Evolutionary conservation across 2,797 vertebrate genomes (phyloP).

Genomic region (Malacoraja senta): DNA sequence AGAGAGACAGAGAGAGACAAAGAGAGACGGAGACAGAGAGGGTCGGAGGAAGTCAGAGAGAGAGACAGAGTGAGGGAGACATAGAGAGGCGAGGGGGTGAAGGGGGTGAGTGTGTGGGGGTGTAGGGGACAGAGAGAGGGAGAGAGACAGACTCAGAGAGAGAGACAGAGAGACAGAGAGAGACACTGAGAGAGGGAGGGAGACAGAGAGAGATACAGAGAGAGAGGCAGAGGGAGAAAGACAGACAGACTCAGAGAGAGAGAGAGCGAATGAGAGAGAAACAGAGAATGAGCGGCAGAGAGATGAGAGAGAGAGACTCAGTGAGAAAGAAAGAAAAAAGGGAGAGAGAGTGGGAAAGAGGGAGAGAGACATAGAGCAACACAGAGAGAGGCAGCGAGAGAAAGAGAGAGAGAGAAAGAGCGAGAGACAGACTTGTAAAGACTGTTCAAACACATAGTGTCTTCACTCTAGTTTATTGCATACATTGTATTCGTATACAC

Average conservation of each 20-base stretch:
- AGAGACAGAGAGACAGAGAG: background rate
- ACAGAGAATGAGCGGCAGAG: background rate
- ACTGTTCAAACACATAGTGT: too few species aligned
- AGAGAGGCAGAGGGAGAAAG: too few species aligned
- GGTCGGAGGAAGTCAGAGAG: too few species aligned
- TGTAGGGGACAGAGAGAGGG: background rate
- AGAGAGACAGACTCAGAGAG: background rate
- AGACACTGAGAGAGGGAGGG: background rate
- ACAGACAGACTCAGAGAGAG: too few species aligned
- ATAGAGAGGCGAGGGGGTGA: too few species aligned
- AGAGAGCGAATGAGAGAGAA: background rate
- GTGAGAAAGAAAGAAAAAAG: background rate
- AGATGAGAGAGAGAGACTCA: background rate
- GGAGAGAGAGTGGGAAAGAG: background rate
- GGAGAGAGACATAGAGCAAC: too few species aligned
- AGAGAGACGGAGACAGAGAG: background rate
- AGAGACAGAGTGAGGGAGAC: too few species aligned
- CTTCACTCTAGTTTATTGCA: too few species aligned
- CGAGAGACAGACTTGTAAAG: background rate
- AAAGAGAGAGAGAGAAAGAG: background rate
- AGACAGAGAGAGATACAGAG: too few species aligned
- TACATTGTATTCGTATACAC: too few species aligned
- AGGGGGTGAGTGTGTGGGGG: too few species aligned
- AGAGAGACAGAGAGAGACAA: constrained; percentile 36
- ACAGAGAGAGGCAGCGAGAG: background rate